Evolutionary conservation across 2,113 vertebrate species (phyloP), one percentile per base, ranked within the genome.

Genomic region (Caranx ignobilis): DNA sequence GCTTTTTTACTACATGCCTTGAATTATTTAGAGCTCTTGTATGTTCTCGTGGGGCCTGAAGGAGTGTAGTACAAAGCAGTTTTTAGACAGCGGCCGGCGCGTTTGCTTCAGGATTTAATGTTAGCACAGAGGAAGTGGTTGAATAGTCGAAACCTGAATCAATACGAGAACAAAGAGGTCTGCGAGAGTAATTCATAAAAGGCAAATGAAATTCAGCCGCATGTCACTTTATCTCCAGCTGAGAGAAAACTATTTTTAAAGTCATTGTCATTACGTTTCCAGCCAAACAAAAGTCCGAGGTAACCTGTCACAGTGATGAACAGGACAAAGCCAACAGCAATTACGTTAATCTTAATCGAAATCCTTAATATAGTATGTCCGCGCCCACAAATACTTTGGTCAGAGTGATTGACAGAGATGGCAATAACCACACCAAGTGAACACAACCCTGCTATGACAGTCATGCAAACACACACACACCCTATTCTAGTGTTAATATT

Each of bases 21-120:
- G 69, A 87, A 88, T 88, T 83, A 88, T 85, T 91, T 65, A 89
- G 60, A 61, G 60, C 68, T 1, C 59, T 66, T 45, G 32, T 66
- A 65, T 79, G 68, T 77, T 61, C 6, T 8, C 26, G 67, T 16
- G 39, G 39, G 18, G 54, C 32, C 13, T 31, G 26, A 1, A 50
- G 67, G 50, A 75, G 50, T 2, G 34, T 2, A 21, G 54, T 32
- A 64, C 86, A 65, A 75, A 75, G 50, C 71, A 41, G 32, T 60
- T 60, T 57, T 59, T 64, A 74, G 70, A 59, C 67, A 16, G 54
- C 47, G 26, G 59, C 48, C 55, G 26, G 59, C 48, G 12, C 0
- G 4, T 18, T n/a, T 12, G 54, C 75, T 48, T 0, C 2, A 55
- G 63, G 41, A 39, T 64, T 77, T 50, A 52, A n/a, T 48, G 48